Evolutionary conservation across 2,113 vertebrate genomes (phyloP), one percentile per base, ranked within the genome.

Genomic region (Nycticebus coucang): DNA sequence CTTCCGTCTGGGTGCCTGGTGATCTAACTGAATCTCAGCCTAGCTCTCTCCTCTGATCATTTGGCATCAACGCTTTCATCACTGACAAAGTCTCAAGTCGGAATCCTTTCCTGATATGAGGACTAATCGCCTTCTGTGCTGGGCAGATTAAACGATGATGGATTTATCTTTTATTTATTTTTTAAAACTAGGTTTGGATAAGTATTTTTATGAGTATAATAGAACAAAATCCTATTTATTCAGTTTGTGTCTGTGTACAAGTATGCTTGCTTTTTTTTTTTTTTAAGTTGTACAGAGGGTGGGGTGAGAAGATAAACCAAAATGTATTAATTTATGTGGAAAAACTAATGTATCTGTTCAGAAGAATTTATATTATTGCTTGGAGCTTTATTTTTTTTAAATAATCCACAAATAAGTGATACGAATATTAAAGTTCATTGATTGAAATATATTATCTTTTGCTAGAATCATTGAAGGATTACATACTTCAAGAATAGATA

Each of bases 331-430:
- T 11, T 28, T 21, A 28, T 35, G 12, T 64, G 45, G 26, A 45
- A 50, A 77, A 33, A 91, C 10, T 12, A 66, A 11, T 66, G 0
- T 21, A 19, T n/a, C 17, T 87, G 8, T 64, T 84, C 37, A 69
- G 17, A 13, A 71, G 12, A 91, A 53, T 89, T 60, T 72, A 74
- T 37, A 92, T 82, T 81, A 50, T 62, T 30, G 28, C 86, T n/a
- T 85, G 37, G 19, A 62, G 19, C 81, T 68, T 57, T 69, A 72
- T 92, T 82, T 74, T 35, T 82, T 82, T 50, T 75, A 37, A 55
- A 81, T 55, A 93, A 82, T 41, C 24, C 83, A 59, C 33, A 86
- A 85, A 88, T 69, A 91, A 93, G 89, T 85, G 57, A 88, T 1
- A 22, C 5, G 33, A 88, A 37, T 28, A 41, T 2, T 37, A 14